phyloP scores from a whole-genome alignment of 1,140 invertebrate genomes.

The Philopotamus ludificatus region DNA sequence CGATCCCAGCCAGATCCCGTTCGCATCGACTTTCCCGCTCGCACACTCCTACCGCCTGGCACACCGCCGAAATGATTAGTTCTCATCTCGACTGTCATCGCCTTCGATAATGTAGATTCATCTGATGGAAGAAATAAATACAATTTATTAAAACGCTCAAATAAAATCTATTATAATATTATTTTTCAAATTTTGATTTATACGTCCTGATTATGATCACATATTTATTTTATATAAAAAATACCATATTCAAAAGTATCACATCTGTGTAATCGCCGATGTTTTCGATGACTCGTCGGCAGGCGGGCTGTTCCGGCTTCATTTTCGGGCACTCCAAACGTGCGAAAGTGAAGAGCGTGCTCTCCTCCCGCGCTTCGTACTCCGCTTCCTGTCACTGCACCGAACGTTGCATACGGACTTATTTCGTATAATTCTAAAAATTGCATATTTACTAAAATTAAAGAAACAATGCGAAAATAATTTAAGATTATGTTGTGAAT shows the following conservation, averaged over 20 bases:
- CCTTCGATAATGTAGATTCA: constrained; percentile 61
- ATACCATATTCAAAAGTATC: constrained; percentile 55
- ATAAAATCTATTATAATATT: not conserved
- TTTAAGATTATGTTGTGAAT: not conserved
- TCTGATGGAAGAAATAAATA: constrained; percentile 45
- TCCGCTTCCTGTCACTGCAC: constrained; percentile 62
- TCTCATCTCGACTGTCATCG: constrained; percentile 60
- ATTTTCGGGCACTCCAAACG: constrained; percentile 75
- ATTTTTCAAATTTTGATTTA: not conserved
- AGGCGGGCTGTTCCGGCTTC: constrained; percentile 55
- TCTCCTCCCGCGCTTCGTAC: constrained; percentile 62
- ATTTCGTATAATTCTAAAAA: constrained; percentile 68
- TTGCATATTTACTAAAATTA: not conserved
- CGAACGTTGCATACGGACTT: constrained; percentile 76
- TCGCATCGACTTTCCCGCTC: constrained; percentile 12
- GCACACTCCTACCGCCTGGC: not conserved
- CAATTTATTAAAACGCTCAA: not conserved
- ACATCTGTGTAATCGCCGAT: constrained; percentile 43
- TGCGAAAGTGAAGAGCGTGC: constrained; percentile 78
- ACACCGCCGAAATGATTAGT: constrained; percentile 44
- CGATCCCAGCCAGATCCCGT: constrained; percentile 45
- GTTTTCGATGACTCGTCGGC: constrained; percentile 41
- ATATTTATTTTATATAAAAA: not conserved
- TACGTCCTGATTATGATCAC: not conserved
- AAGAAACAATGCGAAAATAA: not conserved